Percentiles rank a stretch among this genome's conserved stretches.
Evolutionary conservation across 1,140 invertebrate genomes (phyloP).

Genomic region (Zaprionus davidi): DNA sequence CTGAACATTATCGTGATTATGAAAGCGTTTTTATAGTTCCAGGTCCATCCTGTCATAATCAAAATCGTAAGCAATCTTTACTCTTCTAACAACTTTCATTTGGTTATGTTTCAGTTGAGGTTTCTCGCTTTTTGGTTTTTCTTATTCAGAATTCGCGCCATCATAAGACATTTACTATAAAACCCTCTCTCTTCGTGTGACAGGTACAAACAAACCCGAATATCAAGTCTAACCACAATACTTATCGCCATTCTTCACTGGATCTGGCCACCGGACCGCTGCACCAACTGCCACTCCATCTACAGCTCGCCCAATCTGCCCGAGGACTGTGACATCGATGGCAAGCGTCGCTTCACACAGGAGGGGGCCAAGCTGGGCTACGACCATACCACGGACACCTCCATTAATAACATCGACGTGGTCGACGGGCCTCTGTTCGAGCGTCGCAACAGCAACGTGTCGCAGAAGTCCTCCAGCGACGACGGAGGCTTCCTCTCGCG

Average conservation of each 20-base stretch:
- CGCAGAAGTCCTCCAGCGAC: slow-evolving; percentile 90
- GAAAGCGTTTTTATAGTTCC: slow-evolving; percentile 91
- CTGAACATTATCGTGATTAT: slow-evolving; percentile 88
- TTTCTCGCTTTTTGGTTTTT: slow-evolving; percentile 6
- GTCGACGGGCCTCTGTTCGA: slow-evolving; percentile 84
- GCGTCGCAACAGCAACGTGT: slow-evolving; percentile 86
- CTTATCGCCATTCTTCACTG: slow-evolving; percentile 87
- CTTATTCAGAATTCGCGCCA: neutral
- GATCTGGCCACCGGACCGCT: slow-evolving; percentile 89
- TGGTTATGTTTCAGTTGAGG: slow-evolving; percentile 7
- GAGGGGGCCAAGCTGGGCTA: slow-evolving; percentile 52
- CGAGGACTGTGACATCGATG: slow-evolving; percentile 56
- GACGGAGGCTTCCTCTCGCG: slow-evolving; percentile 92
- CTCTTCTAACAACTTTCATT: slow-evolving; percentile 37
- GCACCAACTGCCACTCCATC: slow-evolving; percentile 85
- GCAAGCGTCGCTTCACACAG: slow-evolving; percentile 15
- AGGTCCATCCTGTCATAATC: slow-evolving; percentile 86
- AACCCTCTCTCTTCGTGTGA: slow-evolving; percentile 12
- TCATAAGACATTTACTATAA: neutral
- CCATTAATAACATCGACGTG: slow-evolving; percentile 55
- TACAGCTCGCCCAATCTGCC: slow-evolving; percentile 75
- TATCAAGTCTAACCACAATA: slow-evolving; percentile 93
- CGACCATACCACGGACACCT: slow-evolving; percentile 43
- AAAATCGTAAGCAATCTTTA: slow-evolving; percentile 82
- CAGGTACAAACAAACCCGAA: slow-evolving; percentile 96